Percentiles rank a stretch among this genome's conserved stretches.
phyloP scores from a whole-genome alignment of 2,113 vertebrate genomes.

The Poeciliopsis retropinna region DNA sequence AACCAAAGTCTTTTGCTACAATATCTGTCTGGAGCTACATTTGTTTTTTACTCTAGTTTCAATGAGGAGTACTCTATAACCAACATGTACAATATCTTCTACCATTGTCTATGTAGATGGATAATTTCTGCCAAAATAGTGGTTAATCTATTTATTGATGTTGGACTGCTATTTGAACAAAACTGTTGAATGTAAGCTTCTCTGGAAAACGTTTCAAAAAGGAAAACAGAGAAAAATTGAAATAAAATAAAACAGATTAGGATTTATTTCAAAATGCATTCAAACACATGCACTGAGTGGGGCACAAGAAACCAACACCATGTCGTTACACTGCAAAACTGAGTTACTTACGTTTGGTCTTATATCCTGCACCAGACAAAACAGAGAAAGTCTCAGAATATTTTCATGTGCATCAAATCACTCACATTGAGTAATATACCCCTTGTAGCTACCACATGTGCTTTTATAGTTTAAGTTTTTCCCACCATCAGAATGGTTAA shows the following conservation, averaged over 20 bases:
- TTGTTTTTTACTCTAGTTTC: no score
- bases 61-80: no score
- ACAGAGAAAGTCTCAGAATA: conserved; percentile 43
- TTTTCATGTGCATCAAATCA: conserved; percentile 33
- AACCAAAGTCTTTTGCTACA: no score
- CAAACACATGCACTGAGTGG: conserved; percentile 80
- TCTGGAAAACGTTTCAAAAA: no score
- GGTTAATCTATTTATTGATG: not conserved
- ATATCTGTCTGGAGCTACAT: no score
- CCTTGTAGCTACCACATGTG: conserved; percentile 44
- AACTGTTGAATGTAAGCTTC: not conserved
- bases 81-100: no score
- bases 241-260: conserved; percentile 79
- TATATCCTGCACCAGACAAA: conserved; percentile 38
- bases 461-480: conserved; percentile 26
- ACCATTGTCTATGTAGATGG: not conserved
- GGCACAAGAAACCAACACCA: conserved; percentile 75
- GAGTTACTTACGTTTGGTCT: conserved; percentile 69
- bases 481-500: conserved; percentile 82
- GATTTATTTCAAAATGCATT: conserved; percentile 82
- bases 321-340: no score
- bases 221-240: conserved; percentile 23
- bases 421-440: conserved; percentile 46
- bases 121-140: not conserved
- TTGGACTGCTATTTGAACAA: not conserved